These are phyloP conservation scores for Pogonocichla stellata DNA, from an alignment of 2,113 vertebrate species.

Conservation along the genomic window DNA sequence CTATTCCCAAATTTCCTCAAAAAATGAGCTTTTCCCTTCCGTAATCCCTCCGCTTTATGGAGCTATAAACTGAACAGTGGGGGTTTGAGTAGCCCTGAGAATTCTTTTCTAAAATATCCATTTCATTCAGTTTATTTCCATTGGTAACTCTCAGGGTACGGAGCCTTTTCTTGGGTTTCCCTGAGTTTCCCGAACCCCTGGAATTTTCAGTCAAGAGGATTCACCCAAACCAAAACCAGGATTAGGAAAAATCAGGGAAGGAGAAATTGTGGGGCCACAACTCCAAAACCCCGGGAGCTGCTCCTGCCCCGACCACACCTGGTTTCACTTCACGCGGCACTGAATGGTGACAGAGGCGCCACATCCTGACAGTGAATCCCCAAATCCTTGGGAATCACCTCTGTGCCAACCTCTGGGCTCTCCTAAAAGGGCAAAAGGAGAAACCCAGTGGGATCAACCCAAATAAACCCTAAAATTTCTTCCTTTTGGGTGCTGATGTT, in stretches of 20 bases:
- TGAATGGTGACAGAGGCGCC: not conserved
- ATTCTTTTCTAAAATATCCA: not conserved
- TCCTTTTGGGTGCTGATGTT: not conserved
- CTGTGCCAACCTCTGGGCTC: no score
- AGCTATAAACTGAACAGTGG: rapidly evolving
- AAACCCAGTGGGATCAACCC: rapidly evolving
- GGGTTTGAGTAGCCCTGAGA: not conserved
- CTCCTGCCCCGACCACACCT: not conserved
- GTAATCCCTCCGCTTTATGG: not conserved
- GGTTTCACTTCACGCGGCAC: not conserved
- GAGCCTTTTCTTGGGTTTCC: not conserved
- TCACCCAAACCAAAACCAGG: not conserved
- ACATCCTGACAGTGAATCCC: not conserved
- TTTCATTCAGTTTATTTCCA: not conserved
- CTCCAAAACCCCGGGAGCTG: not conserved
- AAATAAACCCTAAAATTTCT: not conserved
- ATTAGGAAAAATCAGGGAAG: not conserved
- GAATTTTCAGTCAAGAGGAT: not conserved
- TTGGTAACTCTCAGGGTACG: rapidly evolving
- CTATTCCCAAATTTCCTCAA: not conserved
- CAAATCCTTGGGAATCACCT: not conserved
- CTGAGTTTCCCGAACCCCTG: not conserved
- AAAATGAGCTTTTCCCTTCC: not conserved
- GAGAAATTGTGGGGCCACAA: not conserved
- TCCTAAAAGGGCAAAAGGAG: not conserved